Evolutionary conservation across 2,797 vertebrate species (phyloP), one percentile per base, ranked within the genome.

Genomic region (Tokudaia tokunoshimensis): DNA sequence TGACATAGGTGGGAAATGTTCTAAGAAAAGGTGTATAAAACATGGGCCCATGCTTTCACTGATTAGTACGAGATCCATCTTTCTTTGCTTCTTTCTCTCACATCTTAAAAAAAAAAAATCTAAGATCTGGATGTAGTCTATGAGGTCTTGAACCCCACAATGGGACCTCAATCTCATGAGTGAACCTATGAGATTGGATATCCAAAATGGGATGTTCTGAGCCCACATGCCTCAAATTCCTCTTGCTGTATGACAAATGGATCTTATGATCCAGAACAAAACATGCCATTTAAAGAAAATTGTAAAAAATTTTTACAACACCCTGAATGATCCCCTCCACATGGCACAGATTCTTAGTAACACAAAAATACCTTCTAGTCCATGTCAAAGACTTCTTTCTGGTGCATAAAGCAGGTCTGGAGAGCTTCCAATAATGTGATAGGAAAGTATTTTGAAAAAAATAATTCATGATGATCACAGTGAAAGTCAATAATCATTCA

Each of bases 371-470:
- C 29, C 17, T 89, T 91, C n/a, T 12, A 0, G 11, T 34, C 8
- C 85, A 11, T 63, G 29, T 19, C 20, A 31, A 90, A 26, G 47
- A 95, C 83, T 44, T 26, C 50, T 89, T 88, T 34, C 52, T 92
- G 59, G 61, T 31, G 0, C 31, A 76, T 34, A 91, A 41, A 57
- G 6, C 34, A 11, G 4, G 22, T 76, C 67, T 70, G 37, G 91
- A 41, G 90, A 17, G 57, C 37, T 72, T 88, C 50, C 31, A 63
- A 72, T 90, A 34, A 85, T 20, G 4, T 59, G 22, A 57, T 57
- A 88, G 19, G 4, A 78, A 89, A 96, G 26, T 87, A 50, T 55
- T 83, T 75, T 72, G 74, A 83, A 85, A 52, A 89, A 63, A 17
- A 41, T 41, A 10, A 94, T 34, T 61, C 72, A 94, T 92, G 74